Percentiles rank a stretch among this genome's conserved stretches.
These are phyloP conservation scores for Thaumetopoea pityocampa DNA, from an alignment of 1,140 invertebrate genomes.

Conservation along the genomic window DNA sequence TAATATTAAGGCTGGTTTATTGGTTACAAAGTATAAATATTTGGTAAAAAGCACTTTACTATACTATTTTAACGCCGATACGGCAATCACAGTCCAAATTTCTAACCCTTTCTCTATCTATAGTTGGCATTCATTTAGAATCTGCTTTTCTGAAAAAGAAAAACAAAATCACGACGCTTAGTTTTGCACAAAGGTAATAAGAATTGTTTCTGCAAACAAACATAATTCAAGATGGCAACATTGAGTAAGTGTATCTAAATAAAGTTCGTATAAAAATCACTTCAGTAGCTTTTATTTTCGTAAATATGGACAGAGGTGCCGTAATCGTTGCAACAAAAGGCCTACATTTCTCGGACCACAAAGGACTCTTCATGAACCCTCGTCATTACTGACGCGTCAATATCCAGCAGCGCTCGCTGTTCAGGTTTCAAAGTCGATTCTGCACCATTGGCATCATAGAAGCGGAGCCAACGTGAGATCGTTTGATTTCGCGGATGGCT, in stretches of 20 bases:
- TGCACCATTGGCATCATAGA: conserved; percentile 8
- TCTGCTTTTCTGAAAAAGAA: conserved; percentile 29
- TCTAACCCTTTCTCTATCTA: conserved; percentile 23
- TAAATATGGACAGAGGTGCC: no score
- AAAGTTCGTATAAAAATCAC: background rate
- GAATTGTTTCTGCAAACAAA: conserved; percentile 4
- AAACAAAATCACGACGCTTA: conserved; percentile 14
- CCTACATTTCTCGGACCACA: conserved; percentile 6
- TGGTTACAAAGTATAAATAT: conserved; percentile 46
- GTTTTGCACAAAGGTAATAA: conserved; percentile 21
- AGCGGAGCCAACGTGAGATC: background rate
- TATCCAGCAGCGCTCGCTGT: conserved; percentile 1
- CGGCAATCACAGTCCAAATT: conserved; percentile 61
- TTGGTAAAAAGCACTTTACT: conserved; percentile 60
- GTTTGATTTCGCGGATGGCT: background rate
- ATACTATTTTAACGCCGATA: conserved; percentile 60
- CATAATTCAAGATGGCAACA: background rate
- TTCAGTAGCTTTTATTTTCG: conserved; percentile 12
- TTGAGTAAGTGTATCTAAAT: background rate
- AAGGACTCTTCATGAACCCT: conserved; percentile 14
- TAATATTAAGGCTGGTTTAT: conserved; percentile 51
- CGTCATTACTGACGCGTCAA: conserved; percentile 16
- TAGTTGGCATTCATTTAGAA: conserved; percentile 30
- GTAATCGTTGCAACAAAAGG: conserved; percentile 7
- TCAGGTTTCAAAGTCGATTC: conserved; percentile 10